A percentile compares a stretch with the other conserved stretches of the same genome.
Evolutionary conservation across 2,888 invertebrate species (phyloP).

Genomic region (Catotricha subobsoleta): DNA sequence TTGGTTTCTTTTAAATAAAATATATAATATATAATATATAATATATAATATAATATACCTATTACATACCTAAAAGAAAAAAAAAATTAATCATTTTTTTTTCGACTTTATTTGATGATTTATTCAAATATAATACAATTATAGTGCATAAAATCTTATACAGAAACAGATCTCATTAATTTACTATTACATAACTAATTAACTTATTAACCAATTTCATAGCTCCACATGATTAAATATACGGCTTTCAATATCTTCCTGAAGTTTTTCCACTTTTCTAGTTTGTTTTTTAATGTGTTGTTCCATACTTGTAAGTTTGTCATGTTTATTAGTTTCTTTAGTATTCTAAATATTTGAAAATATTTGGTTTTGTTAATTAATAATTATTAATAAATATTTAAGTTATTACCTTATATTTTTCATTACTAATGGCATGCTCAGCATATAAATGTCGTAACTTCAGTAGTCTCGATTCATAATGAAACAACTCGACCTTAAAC

Average conservation of each 20-base stretch:
- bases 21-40: conserved; percentile 1
- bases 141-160: background rate
- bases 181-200: background rate
- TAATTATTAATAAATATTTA: background rate
- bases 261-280: conserved; percentile 70
- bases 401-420: conserved; percentile 45
- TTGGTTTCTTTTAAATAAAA: too few species aligned
- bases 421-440: conserved; percentile 55
- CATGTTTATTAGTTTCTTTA: conserved; percentile 12
- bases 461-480: conserved; percentile 65
- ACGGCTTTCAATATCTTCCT: conserved; percentile 55
- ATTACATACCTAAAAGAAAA: background rate
- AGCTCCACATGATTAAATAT: conserved; percentile 66
- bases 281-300: conserved; percentile 69
- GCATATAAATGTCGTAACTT: conserved; percentile 70
- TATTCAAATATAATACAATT: background rate
- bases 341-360: background rate
- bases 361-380: background rate
- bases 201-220: conserved; percentile 25
- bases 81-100: background rate
- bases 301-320: conserved; percentile 45
- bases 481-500: conserved; percentile 40
- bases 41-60: too few species aligned
- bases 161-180: background rate
- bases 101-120: background rate